Evolutionary conservation across 2,888 invertebrate species (phyloP).

Genomic region (Apodemia hepburni): DNA sequence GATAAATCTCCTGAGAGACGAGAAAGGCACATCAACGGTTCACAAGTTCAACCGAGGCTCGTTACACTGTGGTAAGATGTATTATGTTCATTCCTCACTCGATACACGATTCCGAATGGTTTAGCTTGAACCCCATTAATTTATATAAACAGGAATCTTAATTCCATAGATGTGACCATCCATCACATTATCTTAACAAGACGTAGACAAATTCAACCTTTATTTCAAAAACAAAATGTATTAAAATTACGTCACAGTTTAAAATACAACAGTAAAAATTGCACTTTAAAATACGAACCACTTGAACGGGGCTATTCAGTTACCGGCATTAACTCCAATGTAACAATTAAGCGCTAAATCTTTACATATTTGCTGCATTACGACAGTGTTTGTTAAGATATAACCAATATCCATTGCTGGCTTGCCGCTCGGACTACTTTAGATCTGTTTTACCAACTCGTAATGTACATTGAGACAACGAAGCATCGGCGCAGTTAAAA

Average conservation of each 20-base stretch:
- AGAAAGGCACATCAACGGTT: no score
- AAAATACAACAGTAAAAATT: neutral
- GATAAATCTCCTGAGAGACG: neutral
- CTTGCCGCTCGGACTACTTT: neutral
- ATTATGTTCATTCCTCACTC: neutral
- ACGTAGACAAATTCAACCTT: no score
- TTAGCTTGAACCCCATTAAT: neutral
- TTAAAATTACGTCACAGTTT: neutral
- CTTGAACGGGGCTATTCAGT: constrained; percentile 37
- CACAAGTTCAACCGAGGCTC: neutral
- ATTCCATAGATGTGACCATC: neutral
- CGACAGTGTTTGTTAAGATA: neutral
- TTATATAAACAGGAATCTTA: neutral
- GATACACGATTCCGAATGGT: neutral
- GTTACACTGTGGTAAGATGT: neutral
- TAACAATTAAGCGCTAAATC: constrained; percentile 39
- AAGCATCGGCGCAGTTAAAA: neutral
- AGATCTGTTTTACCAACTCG: neutral
- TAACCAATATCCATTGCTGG: constrained; percentile 19
- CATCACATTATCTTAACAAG: no score
- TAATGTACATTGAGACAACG: neutral
- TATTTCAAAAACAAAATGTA: neutral
- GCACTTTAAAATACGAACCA: constrained; percentile 7
- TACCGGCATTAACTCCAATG: constrained; percentile 35
- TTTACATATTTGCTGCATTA: constrained; percentile 24